Conservation (phyloP, 2,888 invertebrate species). For the Gastracanthus pulcherrimus region DNA sequence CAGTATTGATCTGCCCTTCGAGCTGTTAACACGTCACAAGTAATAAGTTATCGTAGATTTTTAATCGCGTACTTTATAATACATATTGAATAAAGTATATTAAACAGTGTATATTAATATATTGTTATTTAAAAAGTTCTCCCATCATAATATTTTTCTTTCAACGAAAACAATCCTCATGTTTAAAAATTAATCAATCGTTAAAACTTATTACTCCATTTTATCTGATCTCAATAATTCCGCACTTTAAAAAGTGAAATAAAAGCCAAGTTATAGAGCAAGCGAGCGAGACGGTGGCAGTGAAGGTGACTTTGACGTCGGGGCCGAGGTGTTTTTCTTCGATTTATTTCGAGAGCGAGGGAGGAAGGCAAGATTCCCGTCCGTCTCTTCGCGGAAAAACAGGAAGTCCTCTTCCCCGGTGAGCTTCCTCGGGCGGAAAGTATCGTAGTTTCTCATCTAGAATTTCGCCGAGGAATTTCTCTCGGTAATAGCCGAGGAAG, state of each 20-base stretch:
- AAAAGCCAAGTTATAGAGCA: slow-evolving; percentile 3
- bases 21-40: no score
- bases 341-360: slow-evolving; percentile 35
- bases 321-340: slow-evolving; percentile 39
- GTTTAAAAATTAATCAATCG: no score
- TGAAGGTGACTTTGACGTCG: neutral
- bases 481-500: slow-evolving; percentile 11
- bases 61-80: no score
- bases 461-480: slow-evolving; percentile 12
- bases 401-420: slow-evolving; percentile 2
- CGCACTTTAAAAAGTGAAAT: neutral
- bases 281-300: slow-evolving; percentile 6
- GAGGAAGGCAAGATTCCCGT: neutral
- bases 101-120: no score
- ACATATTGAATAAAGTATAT: no score
- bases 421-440: slow-evolving; percentile 24
- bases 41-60: no score
- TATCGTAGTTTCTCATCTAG: slow-evolving; percentile 38
- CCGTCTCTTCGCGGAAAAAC: slow-evolving; percentile 23
- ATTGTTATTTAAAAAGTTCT: no score
- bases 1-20: no score
- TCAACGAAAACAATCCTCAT: no score
- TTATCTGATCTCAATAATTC: neutral
- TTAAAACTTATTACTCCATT: neutral
- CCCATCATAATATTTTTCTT: no score